Evolutionary conservation across 2,888 invertebrate species (phyloP).

Genomic region (Blomia tropicalis): DNA sequence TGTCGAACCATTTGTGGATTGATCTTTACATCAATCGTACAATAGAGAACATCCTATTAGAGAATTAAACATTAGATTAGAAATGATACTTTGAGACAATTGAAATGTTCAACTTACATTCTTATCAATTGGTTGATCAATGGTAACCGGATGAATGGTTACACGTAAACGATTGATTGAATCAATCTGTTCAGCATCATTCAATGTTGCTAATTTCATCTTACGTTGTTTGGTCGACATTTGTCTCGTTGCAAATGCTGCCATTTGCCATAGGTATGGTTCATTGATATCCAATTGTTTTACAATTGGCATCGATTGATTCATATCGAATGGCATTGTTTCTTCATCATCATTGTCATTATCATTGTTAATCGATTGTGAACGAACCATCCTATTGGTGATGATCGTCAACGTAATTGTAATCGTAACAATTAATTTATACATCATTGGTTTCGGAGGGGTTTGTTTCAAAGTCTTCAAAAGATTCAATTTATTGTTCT

Average conservation of each 20-base stretch:
- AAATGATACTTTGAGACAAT: background rate
- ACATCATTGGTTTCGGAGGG: no score
- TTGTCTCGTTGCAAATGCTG: constrained; percentile 4
- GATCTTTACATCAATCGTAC: constrained; percentile 2
- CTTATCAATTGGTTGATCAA: background rate
- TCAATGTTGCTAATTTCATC: background rate
- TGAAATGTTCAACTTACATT: constrained; percentile 10
- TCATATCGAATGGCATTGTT: no score
- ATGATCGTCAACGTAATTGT: no score
- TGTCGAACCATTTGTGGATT: background rate
- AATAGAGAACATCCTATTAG: constrained; percentile 1
- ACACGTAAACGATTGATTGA: background rate
- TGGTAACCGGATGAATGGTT: background rate
- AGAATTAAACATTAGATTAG: background rate
- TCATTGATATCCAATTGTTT: background rate
- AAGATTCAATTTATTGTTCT: no score
- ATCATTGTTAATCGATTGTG: no score
- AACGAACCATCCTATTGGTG: no score
- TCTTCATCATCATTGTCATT: no score
- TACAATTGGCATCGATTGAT: no score
- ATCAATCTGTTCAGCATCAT: background rate
- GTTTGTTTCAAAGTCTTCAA: no score
- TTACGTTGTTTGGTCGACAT: background rate
- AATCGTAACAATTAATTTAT: no score
- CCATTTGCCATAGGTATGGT: constrained; percentile 14